Percentiles rank a stretch among this genome's conserved stretches.
phyloP scores from a whole-genome alignment of 2,888 invertebrate species.

The Heteropelma amictum region DNA sequence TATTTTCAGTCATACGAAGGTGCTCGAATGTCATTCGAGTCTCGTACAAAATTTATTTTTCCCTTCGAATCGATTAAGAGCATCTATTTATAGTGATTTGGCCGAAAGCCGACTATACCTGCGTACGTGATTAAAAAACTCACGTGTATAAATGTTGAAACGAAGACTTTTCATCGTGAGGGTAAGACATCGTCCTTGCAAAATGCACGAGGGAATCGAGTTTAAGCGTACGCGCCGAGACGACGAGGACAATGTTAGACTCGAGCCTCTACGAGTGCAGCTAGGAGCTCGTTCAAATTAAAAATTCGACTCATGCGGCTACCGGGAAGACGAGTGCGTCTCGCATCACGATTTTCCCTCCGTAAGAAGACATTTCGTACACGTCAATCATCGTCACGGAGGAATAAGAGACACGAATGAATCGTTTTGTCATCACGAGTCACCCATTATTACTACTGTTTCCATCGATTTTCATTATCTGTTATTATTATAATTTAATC shows the following conservation, averaged over 20 bases:
- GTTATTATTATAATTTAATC: too few species aligned
- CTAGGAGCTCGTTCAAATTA: constrained; percentile 62
- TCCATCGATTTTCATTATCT: too few species aligned
- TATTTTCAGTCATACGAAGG: too few species aligned
- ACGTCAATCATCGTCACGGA: constrained; percentile 55
- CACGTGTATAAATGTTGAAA: constrained; percentile 37
- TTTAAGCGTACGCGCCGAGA: constrained; percentile 4
- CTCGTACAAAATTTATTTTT: constrained; percentile 59
- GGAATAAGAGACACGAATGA: constrained; percentile 32
- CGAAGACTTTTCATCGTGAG: constrained; percentile 47
- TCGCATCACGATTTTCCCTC: constrained; percentile 65
- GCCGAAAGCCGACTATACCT: constrained; percentile 65
- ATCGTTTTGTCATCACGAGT: constrained; percentile 48
- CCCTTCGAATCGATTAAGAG: constrained; percentile 70
- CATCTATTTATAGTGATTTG: constrained; percentile 75
- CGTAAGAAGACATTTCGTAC: constrained; percentile 32
- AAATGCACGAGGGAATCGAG: constrained; percentile 28
- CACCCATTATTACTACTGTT: too few species aligned
- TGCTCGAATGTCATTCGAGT: too few species aligned
- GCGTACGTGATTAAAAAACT: constrained; percentile 67
- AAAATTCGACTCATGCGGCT: constrained; percentile 75
- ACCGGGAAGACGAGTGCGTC: constrained; percentile 74
- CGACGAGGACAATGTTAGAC: constrained; percentile 1
- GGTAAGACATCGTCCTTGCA: constrained; percentile 76
- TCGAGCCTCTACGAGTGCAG: not conserved